phyloP scores from a whole-genome alignment of 2,113 vertebrate genomes.

The Glaucidium brasilianum region DNA sequence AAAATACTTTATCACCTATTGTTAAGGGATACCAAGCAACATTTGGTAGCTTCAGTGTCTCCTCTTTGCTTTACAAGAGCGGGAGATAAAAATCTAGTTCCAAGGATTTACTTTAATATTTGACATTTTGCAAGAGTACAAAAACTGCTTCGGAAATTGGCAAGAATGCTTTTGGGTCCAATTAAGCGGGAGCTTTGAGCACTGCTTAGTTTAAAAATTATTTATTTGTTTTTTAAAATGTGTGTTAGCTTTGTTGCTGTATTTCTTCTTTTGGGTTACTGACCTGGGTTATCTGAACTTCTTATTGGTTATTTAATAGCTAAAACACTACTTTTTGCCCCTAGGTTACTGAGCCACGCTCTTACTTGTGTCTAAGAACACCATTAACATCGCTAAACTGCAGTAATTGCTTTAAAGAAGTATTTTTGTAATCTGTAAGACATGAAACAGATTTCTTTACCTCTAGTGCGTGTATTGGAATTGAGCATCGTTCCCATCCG shows the following conservation, averaged over 20 bases:
- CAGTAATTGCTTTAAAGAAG: background rate
- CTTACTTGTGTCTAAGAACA: background rate
- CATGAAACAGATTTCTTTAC: constrained; percentile 47
- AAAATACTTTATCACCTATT: background rate
- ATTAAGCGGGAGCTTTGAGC: background rate
- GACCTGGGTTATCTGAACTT: background rate
- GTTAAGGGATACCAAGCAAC: background rate
- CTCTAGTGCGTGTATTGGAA: constrained; percentile 90
- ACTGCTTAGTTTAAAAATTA: background rate
- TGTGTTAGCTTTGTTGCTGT: background rate
- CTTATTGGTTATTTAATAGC: background rate
- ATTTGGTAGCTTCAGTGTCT: background rate
- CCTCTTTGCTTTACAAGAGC: background rate
- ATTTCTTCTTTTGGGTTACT: background rate
- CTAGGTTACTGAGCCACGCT: background rate
- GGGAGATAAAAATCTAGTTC: background rate
- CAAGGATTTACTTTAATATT: background rate
- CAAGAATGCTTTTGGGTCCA: background rate
- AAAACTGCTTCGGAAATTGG: background rate
- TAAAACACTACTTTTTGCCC: background rate
- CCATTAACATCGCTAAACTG: background rate
- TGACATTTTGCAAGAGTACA: background rate
- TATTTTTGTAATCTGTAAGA: background rate
- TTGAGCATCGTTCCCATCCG: constrained; percentile 92
- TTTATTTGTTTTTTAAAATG: background rate